Base-by-base conservation (phyloP, 30 jellyfish, hydroid and myxozoan species). In the Cassiopea xamachana region DNA sequence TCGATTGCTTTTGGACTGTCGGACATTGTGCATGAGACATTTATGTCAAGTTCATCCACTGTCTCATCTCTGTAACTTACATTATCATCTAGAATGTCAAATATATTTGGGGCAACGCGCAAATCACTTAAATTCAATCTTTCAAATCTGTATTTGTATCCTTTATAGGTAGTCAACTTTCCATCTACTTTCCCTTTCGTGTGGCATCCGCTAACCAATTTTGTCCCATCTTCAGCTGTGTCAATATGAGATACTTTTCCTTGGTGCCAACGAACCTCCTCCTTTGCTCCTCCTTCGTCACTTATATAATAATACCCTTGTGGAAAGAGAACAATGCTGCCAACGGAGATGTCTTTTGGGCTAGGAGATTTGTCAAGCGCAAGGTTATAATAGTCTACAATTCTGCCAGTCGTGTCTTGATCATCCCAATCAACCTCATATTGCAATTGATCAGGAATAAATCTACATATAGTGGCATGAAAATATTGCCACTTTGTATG, bases 341-440 rank as follows among this genome's bases (percentile, higher is more conserved):
- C 98, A 64, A 89, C 79, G 17, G 94, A 96, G 61, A 93, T 73
- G 55, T 93, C 97, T 15, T 93, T 76, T 51, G 77, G 87, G 68
- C 64, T 77, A 6, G 98, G 98, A 16, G 76, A 68, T 84, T 85
- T 84, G 75, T 93, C 96, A 49, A 86, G 73, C 1, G 98, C 98
- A 45, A 93, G 91, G 83, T 93, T 93, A 76, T 1, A 88, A 67
- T 93, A 93, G 62, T 93, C 97, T 2, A 93, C 98, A 73, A 93
- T 16, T 46, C 98, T 87, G 5, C 97, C 98, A 1, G 98, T 75
- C 27, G 98, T 60, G 86, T 93, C 98, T 27, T 92, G 95, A 60
- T 93, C 98, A 84, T 93, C 98, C 98, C 98, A 93, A 47, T 93
- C 97, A n/a, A 93, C 89, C 60, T 93, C 98, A 60, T 88, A 93